Evolutionary conservation across 2,113 vertebrate species (phyloP).

Genomic region (Siphamia tubifer): DNA sequence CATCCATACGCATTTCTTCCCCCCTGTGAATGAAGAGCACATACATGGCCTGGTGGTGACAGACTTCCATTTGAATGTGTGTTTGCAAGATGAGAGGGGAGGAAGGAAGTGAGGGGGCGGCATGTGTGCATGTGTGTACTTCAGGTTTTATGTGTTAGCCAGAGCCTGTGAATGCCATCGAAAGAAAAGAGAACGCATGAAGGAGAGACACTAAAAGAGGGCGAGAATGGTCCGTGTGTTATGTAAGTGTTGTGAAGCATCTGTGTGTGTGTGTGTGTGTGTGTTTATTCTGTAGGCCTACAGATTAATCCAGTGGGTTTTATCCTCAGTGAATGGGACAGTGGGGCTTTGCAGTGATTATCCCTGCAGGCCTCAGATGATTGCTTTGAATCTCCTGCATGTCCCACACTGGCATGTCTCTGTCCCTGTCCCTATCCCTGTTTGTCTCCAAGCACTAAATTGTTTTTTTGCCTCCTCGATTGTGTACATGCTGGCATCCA

Average conservation of each 20-base stretch:
- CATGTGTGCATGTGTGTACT: neutral
- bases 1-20: neutral
- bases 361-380: slow-evolving; percentile 74
- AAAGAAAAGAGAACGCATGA: slow-evolving; percentile 42
- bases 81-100: neutral
- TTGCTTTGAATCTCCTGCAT: slow-evolving; percentile 66
- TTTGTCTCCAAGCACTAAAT: neutral
- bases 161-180: slow-evolving; percentile 5
- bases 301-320: slow-evolving; percentile 74
- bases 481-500: neutral
- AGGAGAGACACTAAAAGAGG: slow-evolving; percentile 29
- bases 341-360: slow-evolving; percentile 75
- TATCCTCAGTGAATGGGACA: slow-evolving; percentile 79
- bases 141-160: slow-evolving; percentile 12
- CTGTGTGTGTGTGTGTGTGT: slow-evolving; percentile 35
- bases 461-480: neutral
- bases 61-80: slow-evolving; percentile 47
- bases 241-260: slow-evolving; percentile 59
- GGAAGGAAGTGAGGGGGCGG: slow-evolving; percentile 2
- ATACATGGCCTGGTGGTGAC: slow-evolving; percentile 18
- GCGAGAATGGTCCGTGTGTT: slow-evolving; percentile 52
- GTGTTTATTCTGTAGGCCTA: slow-evolving; percentile 53
- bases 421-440: neutral
- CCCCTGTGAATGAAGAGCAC: neutral
- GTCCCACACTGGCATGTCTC: slow-evolving; percentile 30